Percentiles rank a stretch among this genome's conserved stretches.
Evolutionary conservation across 2,797 vertebrate species (phyloP).

Genomic region (Alcedo quadribrachys): DNA sequence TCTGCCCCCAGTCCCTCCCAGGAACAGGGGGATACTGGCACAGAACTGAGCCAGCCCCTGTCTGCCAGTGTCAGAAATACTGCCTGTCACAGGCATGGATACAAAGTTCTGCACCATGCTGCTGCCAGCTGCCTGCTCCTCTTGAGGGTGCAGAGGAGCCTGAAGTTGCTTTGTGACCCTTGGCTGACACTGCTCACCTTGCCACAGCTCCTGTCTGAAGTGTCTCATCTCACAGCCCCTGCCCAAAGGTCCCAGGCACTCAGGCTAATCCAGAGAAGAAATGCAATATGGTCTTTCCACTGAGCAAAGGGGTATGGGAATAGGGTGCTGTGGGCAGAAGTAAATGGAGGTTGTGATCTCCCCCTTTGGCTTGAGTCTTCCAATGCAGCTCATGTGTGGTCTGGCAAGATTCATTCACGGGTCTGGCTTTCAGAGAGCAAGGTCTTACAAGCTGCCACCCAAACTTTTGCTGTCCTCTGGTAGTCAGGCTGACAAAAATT

Average conservation of each 20-base stretch:
- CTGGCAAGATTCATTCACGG: not conserved
- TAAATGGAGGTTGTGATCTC: not conserved
- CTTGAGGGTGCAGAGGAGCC: not conserved
- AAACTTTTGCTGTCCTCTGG: not conserved
- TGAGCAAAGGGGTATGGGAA: not conserved
- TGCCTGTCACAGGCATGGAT: not conserved
- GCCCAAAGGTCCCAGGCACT: not conserved
- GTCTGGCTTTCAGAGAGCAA: not conserved
- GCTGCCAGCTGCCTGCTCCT: not conserved
- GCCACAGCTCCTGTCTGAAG: not conserved
- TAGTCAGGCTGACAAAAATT: conserved; percentile 21
- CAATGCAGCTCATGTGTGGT: not conserved
- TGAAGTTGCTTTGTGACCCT: not conserved
- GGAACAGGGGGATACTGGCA: not conserved
- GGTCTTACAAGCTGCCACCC: not conserved
- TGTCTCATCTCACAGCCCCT: not conserved
- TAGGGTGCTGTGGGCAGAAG: not conserved
- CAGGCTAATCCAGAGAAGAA: not conserved
- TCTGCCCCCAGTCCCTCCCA: not conserved
- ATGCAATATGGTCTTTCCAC: accelerated
- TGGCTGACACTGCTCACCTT: not conserved
- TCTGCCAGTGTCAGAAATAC: not conserved
- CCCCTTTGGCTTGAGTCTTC: not conserved
- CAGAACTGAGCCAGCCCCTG: not conserved
- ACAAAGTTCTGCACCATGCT: not conserved